Conservation (phyloP, 2,113 vertebrate species). For the Vulpes vulpes region DNA sequence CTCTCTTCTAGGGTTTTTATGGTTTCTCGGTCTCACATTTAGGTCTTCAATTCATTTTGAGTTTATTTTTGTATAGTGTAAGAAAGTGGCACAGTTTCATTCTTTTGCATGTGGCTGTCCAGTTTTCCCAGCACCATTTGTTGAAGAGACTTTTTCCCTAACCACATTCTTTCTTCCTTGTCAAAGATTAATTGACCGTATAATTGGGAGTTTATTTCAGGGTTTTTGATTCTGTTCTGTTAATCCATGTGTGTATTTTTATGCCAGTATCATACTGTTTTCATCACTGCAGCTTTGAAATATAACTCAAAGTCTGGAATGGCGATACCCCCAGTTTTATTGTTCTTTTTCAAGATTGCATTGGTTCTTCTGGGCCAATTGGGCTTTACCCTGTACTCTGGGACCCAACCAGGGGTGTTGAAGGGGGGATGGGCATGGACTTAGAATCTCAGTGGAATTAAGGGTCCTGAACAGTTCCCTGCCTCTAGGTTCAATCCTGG, state of each 20-base stretch:
- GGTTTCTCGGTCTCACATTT: not conserved
- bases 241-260: not conserved
- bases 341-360: not conserved
- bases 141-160: not conserved
- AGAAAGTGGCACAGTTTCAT: not conserved
- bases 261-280: not conserved
- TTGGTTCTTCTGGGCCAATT: not conserved
- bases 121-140: not conserved
- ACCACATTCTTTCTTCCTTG: not conserved
- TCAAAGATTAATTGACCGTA: not conserved
- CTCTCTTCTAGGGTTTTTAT: not conserved
- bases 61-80: not conserved
- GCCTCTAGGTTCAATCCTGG: not conserved
- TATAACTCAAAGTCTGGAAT: not conserved
- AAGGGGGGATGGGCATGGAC: not conserved
- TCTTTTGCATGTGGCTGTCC: not conserved
- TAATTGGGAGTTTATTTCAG: not conserved
- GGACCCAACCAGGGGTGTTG: not conserved
- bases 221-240: not conserved
- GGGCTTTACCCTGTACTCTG: not conserved
- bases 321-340: not conserved
- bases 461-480: not conserved
- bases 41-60: not conserved
- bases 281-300: not conserved
- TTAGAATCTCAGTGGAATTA: conserved; percentile 18